A percentile compares a stretch with the other conserved stretches of the same genome.
Conservation (phyloP, 2,888 invertebrate genomes). For the Eucera pruinosa region DNA sequence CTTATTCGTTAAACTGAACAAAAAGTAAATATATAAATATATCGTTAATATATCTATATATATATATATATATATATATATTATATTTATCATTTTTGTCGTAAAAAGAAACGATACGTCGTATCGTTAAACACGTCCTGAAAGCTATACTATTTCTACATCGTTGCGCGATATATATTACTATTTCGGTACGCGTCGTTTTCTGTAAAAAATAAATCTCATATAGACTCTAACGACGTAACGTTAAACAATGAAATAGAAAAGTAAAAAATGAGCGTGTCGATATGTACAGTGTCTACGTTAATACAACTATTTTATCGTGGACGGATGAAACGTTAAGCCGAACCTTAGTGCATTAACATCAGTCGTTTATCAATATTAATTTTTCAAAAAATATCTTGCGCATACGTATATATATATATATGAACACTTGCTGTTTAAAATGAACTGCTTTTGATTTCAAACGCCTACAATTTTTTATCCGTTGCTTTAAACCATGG, state of each 20-base stretch:
- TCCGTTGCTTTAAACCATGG: too few relatives aligned
- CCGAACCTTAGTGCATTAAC: conserved; percentile 22
- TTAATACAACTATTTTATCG: conserved; percentile 49
- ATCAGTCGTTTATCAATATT: conserved; percentile 26
- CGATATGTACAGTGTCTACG: conserved; percentile 55
- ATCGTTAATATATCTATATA: conserved; percentile 21
- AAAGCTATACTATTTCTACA: background rate
- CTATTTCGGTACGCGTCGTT: conserved; percentile 2
- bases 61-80: background rate
- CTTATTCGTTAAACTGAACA: too few relatives aligned
- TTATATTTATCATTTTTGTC: background rate
- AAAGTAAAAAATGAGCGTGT: conserved; percentile 51
- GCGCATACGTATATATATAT: background rate
- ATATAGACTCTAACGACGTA: conserved; percentile 20
- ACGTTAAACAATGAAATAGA: conserved; percentile 30
- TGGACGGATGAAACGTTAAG: conserved; percentile 62
- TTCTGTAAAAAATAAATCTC: conserved; percentile 8
- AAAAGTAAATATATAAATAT: conserved; percentile 26
- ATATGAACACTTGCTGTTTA: conserved; percentile 3
- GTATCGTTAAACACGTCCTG: background rate
- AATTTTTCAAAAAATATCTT: conserved; percentile 3
- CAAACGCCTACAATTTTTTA: background rate
- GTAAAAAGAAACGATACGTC: conserved; percentile 29
- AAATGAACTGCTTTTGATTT: conserved; percentile 32
- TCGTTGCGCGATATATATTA: conserved; percentile 38